Conservation (phyloP, 2,797 vertebrate species). For the Acanthurus tractus region DNA sequence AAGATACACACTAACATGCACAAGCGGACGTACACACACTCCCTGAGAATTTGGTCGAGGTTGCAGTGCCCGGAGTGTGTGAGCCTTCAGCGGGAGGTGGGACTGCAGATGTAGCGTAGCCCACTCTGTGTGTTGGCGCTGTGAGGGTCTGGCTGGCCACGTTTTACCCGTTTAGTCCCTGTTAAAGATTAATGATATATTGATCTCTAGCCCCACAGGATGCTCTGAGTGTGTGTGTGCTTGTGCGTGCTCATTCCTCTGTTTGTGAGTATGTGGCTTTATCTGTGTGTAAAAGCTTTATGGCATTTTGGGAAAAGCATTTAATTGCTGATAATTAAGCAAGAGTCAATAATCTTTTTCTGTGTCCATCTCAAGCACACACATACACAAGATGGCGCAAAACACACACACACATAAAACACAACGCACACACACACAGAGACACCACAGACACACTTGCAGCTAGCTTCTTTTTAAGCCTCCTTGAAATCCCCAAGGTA, state of each 20-base stretch:
- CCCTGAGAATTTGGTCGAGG: conserved; percentile 72
- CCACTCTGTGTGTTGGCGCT: conserved; percentile 73
- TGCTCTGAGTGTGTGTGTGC: conserved; percentile 28
- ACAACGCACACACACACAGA: conserved; percentile 48
- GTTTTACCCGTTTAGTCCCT: conserved; percentile 86
- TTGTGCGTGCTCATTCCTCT: conserved; percentile 20
- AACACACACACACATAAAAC: conserved; percentile 23
- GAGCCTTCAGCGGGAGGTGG: conserved; percentile 59
- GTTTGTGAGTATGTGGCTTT: conserved; percentile 34
- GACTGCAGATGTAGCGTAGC: conserved; percentile 78
- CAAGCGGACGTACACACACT: conserved; percentile 30
- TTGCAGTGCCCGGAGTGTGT: conserved; percentile 65
- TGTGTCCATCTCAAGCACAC: conserved; percentile 58
- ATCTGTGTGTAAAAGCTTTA: conserved; percentile 51
- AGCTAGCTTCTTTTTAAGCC: conserved; percentile 81
- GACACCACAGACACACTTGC: conserved; percentile 60
- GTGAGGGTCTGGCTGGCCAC: conserved; percentile 83
- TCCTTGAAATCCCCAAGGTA: conserved; percentile 84
- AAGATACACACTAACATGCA: conserved; percentile 28
- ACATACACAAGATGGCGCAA: conserved; percentile 68
- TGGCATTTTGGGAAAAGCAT: conserved; percentile 61
- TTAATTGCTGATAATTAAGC: conserved; percentile 75
- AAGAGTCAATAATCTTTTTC: conserved; percentile 54
- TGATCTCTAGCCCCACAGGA: conserved; percentile 78
- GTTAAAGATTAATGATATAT: conserved; percentile 88